These are phyloP conservation scores for Caerostris darwini DNA, from an alignment of 1,140 invertebrate species.

Conservation along the genomic window DNA sequence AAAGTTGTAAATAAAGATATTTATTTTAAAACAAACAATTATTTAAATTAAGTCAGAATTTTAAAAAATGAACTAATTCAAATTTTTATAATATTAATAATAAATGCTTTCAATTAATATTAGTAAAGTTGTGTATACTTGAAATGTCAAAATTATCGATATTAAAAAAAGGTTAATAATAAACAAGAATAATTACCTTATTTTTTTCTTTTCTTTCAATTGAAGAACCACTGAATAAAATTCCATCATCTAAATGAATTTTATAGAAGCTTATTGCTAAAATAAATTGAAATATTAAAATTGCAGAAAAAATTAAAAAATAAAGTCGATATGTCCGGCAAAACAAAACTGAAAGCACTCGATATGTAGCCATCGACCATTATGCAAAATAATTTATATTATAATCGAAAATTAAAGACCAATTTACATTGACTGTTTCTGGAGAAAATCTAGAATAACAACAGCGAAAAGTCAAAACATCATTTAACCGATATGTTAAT, in stretches of 20 bases:
- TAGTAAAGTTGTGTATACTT: no score
- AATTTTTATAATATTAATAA: no score
- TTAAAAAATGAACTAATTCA: no score
- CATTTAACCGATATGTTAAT: not conserved
- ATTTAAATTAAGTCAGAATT: no score
- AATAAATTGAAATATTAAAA: conserved; percentile 72
- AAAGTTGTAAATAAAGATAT: no score
- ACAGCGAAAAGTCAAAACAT: conserved; percentile 55
- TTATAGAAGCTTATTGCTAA: conserved; percentile 76
- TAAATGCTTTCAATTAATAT: no score
- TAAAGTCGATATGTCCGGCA: conserved; percentile 73
- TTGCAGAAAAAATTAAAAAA: conserved; percentile 67
- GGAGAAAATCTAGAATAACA: not conserved
- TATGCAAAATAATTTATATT: conserved; percentile 66
- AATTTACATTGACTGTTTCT: conserved; percentile 40
- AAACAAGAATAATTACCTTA: conserved; percentile 35
- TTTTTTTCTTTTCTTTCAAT: conserved; percentile 14
- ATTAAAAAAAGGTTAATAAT: no score
- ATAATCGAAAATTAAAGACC: conserved; percentile 1
- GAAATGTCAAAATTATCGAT: no score
- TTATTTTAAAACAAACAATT: no score
- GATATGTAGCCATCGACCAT: conserved; percentile 76
- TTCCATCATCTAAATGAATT: conserved; percentile 64
- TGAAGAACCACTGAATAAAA: conserved; percentile 23
- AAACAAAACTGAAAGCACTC: conserved; percentile 75